phyloP scores from a whole-genome alignment of 2,113 vertebrate genomes.

The Melanocharis versteri region DNA sequence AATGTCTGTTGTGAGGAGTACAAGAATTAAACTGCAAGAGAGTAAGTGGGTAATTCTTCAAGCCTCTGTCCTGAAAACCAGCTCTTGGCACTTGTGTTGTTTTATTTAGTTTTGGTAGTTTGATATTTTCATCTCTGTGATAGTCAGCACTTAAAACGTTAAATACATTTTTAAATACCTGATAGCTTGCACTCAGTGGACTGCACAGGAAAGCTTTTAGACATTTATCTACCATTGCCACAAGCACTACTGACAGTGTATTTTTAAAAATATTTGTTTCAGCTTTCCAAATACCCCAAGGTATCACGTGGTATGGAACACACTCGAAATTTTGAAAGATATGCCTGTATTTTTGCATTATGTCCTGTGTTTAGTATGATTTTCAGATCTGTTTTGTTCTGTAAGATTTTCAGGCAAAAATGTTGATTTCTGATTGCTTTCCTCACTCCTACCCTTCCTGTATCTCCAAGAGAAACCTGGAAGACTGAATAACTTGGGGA shows the following conservation, averaged over 20 bases:
- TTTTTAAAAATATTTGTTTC: neutral
- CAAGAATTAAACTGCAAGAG: neutral
- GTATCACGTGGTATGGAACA: neutral
- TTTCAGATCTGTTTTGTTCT: neutral
- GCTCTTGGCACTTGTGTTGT: neutral
- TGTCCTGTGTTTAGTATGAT: neutral
- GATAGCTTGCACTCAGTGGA: neutral
- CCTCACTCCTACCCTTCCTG: neutral
- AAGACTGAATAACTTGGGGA: neutral
- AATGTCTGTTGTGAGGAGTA: neutral
- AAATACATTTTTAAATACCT: neutral
- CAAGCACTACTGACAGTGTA: neutral
- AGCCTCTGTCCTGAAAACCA: neutral
- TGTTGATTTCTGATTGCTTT: neutral
- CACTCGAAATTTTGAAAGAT: neutral
- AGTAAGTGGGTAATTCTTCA: neutral
- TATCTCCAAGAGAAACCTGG: neutral
- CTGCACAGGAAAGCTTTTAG: neutral
- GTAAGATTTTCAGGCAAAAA: neutral
- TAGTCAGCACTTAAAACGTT: neutral
- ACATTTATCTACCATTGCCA: neutral
- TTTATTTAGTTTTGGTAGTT: neutral
- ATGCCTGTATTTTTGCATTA: neutral
- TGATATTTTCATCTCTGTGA: neutral
- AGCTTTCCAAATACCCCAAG: neutral